phyloP scores from a whole-genome alignment of 2,888 invertebrate genomes.

The Pharmacophagus antenor region DNA sequence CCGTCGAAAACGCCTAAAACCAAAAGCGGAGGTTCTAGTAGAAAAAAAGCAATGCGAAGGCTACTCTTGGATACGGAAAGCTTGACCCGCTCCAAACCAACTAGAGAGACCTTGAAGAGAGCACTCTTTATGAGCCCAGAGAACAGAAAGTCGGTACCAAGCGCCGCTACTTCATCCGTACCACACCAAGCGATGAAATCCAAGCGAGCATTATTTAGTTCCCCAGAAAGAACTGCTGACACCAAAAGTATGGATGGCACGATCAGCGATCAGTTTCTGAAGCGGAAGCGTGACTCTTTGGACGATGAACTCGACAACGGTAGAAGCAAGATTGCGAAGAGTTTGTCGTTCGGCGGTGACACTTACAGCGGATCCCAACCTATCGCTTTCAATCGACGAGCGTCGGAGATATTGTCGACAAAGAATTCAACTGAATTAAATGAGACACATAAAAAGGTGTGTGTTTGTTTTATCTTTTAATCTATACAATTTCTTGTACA shows the following conservation, averaged over 20 bases:
- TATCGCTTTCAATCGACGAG: constrained; percentile 54
- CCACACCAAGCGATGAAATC: constrained; percentile 79
- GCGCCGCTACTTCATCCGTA: constrained; percentile 61
- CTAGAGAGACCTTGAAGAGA: constrained; percentile 83
- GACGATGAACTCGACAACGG: constrained; percentile 59
- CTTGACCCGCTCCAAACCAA: constrained; percentile 59
- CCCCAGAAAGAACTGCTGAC: constrained; percentile 75
- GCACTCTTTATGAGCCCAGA: constrained; percentile 88
- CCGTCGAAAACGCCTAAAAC: constrained; percentile 78
- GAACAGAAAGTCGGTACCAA: constrained; percentile 55
- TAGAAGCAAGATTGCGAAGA: constrained; percentile 77
- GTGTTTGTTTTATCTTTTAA: not conserved
- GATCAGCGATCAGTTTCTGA: constrained; percentile 58
- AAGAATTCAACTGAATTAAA: constrained; percentile 76
- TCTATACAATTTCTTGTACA: not conserved
- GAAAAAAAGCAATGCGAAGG: constrained; percentile 78
- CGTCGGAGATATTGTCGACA: constrained; percentile 58
- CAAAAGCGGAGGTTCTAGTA: constrained; percentile 83
- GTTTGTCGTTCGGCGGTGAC: constrained; percentile 81
- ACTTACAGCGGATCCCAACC: constrained; percentile 49
- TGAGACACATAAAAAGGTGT: constrained; percentile 83
- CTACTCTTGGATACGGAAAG: constrained; percentile 66
- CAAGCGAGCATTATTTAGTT: constrained; percentile 84
- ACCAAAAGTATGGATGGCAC: constrained; percentile 66
- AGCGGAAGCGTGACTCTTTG: constrained; percentile 72